These are phyloP conservation scores for Ophion ventricosus DNA, from an alignment of 2,888 invertebrate genomes.

Conservation along the genomic window DNA sequence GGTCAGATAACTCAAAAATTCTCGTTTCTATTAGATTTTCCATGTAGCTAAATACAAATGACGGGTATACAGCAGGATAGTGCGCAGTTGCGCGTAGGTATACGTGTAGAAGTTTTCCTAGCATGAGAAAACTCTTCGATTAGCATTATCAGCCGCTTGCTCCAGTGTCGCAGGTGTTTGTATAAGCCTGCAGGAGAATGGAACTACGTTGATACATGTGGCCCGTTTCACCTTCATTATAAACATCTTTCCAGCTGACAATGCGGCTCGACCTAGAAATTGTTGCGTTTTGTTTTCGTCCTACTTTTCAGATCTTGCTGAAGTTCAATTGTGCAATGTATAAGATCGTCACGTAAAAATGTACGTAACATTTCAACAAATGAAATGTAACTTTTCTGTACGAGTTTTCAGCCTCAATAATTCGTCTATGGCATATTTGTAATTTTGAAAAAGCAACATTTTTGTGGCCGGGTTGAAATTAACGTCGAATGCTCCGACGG, in stretches of 20 bases:
- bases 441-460: too few species aligned
- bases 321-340: neutral
- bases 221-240: neutral
- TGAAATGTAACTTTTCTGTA: neutral
- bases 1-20: neutral
- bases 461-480: too few species aligned
- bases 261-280: too few species aligned
- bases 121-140: conserved; percentile 23
- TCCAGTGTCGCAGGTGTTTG: neutral
- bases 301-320: neutral
- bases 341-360: neutral
- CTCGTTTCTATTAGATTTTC: conserved; percentile 4
- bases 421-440: too few species aligned
- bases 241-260: neutral
- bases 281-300: too few species aligned
- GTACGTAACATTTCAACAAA: too few species aligned
- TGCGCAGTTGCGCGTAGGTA: conserved; percentile 2
- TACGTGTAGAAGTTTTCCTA: neutral
- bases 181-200: neutral
- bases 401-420: neutral
- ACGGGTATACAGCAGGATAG: conserved; percentile 4
- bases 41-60: neutral
- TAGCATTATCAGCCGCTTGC: neutral
- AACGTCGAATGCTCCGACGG: too few species aligned
- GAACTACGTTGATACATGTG: neutral